Conservation (phyloP, 2,113 vertebrate genomes). For the Empidonax traillii region DNA sequence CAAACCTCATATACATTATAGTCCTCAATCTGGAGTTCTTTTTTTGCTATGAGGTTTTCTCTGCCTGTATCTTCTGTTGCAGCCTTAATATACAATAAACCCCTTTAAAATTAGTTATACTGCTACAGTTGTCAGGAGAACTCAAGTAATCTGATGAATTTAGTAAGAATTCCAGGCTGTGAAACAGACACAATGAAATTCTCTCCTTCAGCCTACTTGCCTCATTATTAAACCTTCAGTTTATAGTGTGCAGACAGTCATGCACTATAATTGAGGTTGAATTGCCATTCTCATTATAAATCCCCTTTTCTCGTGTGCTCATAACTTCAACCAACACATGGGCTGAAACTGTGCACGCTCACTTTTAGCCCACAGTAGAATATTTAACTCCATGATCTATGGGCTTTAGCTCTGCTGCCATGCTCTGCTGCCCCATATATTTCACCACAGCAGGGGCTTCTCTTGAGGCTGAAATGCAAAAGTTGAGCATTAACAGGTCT, state of each 20-base stretch:
- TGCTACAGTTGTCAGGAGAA: slow-evolving; percentile 56
- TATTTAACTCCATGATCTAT: slow-evolving; percentile 43
- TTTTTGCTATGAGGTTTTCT: slow-evolving; percentile 48
- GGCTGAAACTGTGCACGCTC: neutral
- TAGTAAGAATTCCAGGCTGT: slow-evolving; percentile 34
- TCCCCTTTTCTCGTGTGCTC: neutral
- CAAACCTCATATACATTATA: slow-evolving; percentile 63
- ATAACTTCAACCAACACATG: slow-evolving; percentile 51
- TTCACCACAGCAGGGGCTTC: neutral
- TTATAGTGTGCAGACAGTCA: slow-evolving; percentile 55
- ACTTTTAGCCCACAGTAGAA: slow-evolving; percentile 21
- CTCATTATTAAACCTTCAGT: slow-evolving; percentile 58
- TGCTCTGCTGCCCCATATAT: slow-evolving; percentile 32
- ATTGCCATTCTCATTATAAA: slow-evolving; percentile 65
- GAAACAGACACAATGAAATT: slow-evolving; percentile 52
- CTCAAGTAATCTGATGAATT: slow-evolving; percentile 45
- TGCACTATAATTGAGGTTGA: slow-evolving; percentile 51
- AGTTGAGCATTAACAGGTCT: neutral
- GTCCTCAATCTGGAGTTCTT: slow-evolving; percentile 37
- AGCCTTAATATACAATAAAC: slow-evolving; percentile 56
- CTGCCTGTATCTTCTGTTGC: slow-evolving; percentile 43
- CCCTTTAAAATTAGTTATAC: slow-evolving; percentile 58
- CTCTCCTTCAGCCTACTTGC: slow-evolving; percentile 28
- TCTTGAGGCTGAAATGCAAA: slow-evolving; percentile 1
- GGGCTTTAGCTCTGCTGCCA: neutral